Percentiles rank a stretch among this genome's conserved stretches.
Conservation (phyloP, 2,888 invertebrate species). For the Ariolimax columbianus region DNA sequence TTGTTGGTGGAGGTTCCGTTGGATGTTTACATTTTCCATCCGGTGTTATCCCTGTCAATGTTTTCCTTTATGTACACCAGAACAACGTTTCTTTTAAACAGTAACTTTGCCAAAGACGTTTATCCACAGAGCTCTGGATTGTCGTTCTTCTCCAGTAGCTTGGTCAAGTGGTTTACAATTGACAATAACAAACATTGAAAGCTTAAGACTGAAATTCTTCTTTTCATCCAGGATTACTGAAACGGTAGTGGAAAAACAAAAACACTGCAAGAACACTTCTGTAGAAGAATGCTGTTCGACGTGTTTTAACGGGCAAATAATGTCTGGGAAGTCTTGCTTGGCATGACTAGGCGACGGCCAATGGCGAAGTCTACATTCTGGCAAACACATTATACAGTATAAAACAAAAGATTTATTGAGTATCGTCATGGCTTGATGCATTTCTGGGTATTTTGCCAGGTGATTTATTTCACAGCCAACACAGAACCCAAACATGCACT, state of each 20-base stretch:
- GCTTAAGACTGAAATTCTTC: not conserved
- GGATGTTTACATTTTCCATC: no score
- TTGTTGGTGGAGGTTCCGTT: no score
- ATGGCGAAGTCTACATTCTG: not conserved
- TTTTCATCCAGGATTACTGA: not conserved
- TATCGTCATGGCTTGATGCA: not conserved
- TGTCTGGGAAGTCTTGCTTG: not conserved
- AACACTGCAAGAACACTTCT: not conserved
- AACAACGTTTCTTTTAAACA: no score
- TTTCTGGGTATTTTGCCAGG: not conserved
- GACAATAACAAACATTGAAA: not conserved
- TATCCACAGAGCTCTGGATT: no score
- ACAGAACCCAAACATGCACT: not conserved
- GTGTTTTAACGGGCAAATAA: not conserved
- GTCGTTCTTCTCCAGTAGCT: no score
- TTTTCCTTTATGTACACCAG: no score
- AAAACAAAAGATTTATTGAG: not conserved
- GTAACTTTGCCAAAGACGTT: no score
- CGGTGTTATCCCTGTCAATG: no score
- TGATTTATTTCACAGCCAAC: slow-evolving; percentile 10
- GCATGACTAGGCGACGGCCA: not conserved
- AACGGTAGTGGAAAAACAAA: not conserved
- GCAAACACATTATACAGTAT: not conserved
- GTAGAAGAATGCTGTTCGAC: no score
- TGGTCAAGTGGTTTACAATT: no score